Percentiles rank a stretch among this genome's conserved stretches.
Conservation (phyloP, 2,888 invertebrate species). For the Chrysolina americana region DNA sequence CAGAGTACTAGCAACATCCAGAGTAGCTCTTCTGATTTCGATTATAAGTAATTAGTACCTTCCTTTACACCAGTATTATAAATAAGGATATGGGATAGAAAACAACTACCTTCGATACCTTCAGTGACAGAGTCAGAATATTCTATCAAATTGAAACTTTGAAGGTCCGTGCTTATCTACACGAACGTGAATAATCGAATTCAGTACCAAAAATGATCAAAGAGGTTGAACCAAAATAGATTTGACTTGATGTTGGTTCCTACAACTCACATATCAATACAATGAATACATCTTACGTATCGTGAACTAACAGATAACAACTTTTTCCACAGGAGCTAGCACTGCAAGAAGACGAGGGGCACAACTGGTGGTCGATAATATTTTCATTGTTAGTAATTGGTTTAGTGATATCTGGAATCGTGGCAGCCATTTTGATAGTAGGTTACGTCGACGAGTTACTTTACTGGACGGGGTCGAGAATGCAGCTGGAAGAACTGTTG, state of each 20-base stretch:
- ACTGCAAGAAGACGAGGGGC: slow-evolving; percentile 83
- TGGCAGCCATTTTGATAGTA: slow-evolving; percentile 89
- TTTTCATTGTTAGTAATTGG: slow-evolving; percentile 90
- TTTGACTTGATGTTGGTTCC: not conserved
- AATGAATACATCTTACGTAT: not conserved
- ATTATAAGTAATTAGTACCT: no score
- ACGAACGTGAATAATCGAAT: not conserved
- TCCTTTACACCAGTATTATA: no score
- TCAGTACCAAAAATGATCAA: not conserved
- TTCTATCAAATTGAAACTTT: no score
- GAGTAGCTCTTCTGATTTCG: no score
- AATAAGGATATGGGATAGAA: no score
- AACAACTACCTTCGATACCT: no score
- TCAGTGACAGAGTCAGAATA: no score
- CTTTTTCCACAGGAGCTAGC: slow-evolving; percentile 78
- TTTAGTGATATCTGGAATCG: slow-evolving; percentile 89
- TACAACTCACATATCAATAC: not conserved
- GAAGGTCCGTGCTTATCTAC: no score
- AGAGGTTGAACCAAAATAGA: not conserved
- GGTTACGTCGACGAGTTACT: slow-evolving; percentile 92
- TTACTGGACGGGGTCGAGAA: slow-evolving; percentile 90
- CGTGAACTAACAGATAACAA: not conserved
- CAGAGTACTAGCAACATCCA: no score
- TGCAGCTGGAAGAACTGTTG: slow-evolving; percentile 88
- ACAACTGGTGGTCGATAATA: slow-evolving; percentile 91